phyloP scores from a whole-genome alignment of 2,797 vertebrate species.

The Zenarchopterus dispar region DNA sequence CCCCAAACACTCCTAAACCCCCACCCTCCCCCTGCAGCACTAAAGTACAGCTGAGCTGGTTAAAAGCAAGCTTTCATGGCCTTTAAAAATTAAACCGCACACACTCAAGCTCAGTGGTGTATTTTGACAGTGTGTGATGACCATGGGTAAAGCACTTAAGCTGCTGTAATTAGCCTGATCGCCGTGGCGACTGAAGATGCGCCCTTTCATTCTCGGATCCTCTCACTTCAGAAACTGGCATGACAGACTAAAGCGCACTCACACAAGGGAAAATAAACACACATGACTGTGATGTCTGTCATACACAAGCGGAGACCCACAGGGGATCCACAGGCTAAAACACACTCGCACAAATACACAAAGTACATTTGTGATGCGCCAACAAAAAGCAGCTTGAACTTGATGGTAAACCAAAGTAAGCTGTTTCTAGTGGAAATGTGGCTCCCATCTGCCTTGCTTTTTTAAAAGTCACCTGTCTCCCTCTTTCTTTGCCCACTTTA shows the following conservation, averaged over 20 bases:
- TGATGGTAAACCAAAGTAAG: constrained; percentile 26
- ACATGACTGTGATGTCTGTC: constrained; percentile 46
- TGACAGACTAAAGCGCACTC: constrained; percentile 63
- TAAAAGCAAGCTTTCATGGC: constrained; percentile 67
- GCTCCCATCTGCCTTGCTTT: not conserved
- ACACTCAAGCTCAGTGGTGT: constrained; percentile 67
- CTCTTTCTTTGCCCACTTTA: not conserved
- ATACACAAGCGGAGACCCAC: constrained; percentile 14
- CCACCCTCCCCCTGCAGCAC: constrained; percentile 13
- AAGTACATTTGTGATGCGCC: constrained; percentile 24
- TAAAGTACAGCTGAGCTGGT: constrained; percentile 52
- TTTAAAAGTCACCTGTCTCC: constrained; percentile 17
- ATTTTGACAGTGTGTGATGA: constrained; percentile 83
- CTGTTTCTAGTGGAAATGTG: constrained; percentile 14
- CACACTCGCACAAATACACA: constrained; percentile 4
- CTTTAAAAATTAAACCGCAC: constrained; percentile 69
- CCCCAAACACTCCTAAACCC: constrained; percentile 22
- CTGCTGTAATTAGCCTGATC: constrained; percentile 85
- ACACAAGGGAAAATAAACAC: constrained; percentile 44
- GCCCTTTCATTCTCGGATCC: constrained; percentile 73
- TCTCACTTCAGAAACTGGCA: constrained; percentile 78
- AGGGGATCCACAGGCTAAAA: constrained; percentile 28
- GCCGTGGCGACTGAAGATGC: constrained; percentile 81
- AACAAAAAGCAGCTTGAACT: constrained; percentile 49
- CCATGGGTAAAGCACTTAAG: constrained; percentile 86